Evolutionary conservation across 92 coral and sea anemone species (phyloP).

Genomic region (Phymanthus crucifer): DNA sequence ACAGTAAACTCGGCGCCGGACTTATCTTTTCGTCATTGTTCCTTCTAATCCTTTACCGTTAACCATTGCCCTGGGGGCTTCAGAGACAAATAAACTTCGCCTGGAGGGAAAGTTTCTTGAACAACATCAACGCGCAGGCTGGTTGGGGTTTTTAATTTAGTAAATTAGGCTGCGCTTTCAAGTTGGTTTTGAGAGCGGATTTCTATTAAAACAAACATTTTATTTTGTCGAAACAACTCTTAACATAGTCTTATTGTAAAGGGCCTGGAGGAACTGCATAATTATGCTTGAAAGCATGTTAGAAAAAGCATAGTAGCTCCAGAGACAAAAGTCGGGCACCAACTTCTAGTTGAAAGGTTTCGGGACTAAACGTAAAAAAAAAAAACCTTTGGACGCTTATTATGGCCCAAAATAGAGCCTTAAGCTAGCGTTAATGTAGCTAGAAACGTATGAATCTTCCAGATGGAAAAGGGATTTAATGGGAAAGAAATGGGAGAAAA

Average conservation of each 20-base stretch:
- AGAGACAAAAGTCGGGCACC: no score
- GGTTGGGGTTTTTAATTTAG: neutral
- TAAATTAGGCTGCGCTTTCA: neutral
- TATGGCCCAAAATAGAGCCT: no score
- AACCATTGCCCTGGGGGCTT: constrained; percentile 1
- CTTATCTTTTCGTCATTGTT: neutral
- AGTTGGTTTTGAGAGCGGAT: neutral
- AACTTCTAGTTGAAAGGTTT: no score
- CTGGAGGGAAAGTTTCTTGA: neutral
- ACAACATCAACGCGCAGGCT: neutral
- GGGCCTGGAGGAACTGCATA: neutral
- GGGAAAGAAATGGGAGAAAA: no score
- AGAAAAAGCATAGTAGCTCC: no score
- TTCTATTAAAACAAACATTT: neutral
- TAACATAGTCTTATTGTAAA: neutral
- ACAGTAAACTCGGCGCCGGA: neutral
- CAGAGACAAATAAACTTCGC: neutral
- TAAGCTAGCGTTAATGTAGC: no score
- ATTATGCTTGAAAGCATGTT: no score
- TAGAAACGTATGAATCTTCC: no score
- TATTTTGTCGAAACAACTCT: neutral
- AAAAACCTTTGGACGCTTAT: no score
- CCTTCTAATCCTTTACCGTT: neutral
- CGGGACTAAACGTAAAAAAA: no score
- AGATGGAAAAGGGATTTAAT: no score